Conservation (phyloP, 2,888 invertebrate genomes). For the Drosophila anomelani region DNA sequence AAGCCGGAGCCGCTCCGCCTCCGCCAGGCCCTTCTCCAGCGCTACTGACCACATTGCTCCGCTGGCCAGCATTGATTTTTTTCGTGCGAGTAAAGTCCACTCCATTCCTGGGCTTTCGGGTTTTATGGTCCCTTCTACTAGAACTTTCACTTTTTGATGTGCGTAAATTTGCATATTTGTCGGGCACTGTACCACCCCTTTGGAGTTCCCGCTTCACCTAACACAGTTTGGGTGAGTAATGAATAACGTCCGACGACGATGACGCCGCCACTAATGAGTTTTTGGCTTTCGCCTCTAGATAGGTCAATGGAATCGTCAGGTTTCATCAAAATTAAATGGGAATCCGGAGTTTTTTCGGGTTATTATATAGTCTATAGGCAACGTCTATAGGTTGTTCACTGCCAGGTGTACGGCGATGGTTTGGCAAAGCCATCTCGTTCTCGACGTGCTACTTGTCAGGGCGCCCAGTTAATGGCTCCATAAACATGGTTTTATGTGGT, state of each 20-base stretch:
- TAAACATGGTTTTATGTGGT: slow-evolving; percentile 43
- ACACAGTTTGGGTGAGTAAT: slow-evolving; percentile 15
- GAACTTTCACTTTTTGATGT: slow-evolving; percentile 58
- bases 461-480: slow-evolving; percentile 12
- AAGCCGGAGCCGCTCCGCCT: slow-evolving; percentile 8
- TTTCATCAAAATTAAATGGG: slow-evolving; percentile 4
- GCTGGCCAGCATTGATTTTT: slow-evolving; percentile 66
- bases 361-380: background rate
- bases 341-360: background rate
- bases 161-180: slow-evolving; percentile 67
- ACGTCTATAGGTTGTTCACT: background rate
- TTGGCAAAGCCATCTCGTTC: background rate
- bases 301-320: slow-evolving; percentile 40
- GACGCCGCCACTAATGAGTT: slow-evolving; percentile 43
- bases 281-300: slow-evolving; percentile 28
- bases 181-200: slow-evolving; percentile 24
- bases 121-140: slow-evolving; percentile 39
- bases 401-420: background rate
- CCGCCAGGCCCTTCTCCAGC: background rate
- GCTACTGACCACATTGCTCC: slow-evolving; percentile 54
- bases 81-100: slow-evolving; percentile 12
- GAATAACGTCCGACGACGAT: slow-evolving; percentile 34
- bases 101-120: slow-evolving; percentile 37
- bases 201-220: background rate
- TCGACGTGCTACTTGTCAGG: slow-evolving; percentile 7